Conservation (phyloP, 1,140 invertebrate species). For the Drosophila ercepeae region DNA sequence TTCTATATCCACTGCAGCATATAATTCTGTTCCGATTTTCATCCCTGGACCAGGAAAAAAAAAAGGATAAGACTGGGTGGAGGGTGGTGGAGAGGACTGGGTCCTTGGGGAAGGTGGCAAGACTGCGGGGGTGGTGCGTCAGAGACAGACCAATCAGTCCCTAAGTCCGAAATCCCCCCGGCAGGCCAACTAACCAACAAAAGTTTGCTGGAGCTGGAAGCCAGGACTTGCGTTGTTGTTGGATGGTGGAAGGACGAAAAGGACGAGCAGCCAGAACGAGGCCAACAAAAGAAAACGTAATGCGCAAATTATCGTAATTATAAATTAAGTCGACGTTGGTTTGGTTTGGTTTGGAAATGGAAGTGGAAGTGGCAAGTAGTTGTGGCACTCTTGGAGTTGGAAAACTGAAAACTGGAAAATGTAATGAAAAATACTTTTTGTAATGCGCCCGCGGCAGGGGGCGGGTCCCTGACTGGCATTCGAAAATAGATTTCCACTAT, state of each 20-base stretch:
- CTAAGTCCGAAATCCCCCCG: not conserved
- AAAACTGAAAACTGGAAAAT: slow-evolving; percentile 44
- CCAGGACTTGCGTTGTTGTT: too few relatives aligned
- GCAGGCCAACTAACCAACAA: slow-evolving; percentile 63
- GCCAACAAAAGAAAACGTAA: slow-evolving; percentile 80
- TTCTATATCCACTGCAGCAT: not conserved
- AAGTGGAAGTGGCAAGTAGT: not conserved
- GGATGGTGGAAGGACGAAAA: not conserved
- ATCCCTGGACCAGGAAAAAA: not conserved
- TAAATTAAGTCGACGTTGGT: slow-evolving; percentile 80
- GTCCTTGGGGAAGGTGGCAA: not conserved
- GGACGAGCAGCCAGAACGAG: slow-evolving; percentile 11
- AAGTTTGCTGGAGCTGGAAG: slow-evolving; percentile 44
- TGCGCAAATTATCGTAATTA: slow-evolving; percentile 82
- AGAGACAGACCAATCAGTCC: slow-evolving; percentile 49
- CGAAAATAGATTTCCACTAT: slow-evolving; percentile 79
- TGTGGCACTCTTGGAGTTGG: not conserved
- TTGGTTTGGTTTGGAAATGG: slow-evolving; percentile 19
- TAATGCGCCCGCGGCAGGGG: slow-evolving; percentile 16
- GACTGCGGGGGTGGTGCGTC: not conserved
- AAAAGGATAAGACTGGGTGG: too few relatives aligned
- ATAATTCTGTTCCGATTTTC: not conserved
- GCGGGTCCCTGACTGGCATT: slow-evolving; percentile 56
- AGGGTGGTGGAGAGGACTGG: not conserved
- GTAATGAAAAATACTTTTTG: slow-evolving; percentile 78